These are phyloP conservation scores for Schizaphis graminum DNA, from an alignment of 2,888 invertebrate species.

Conservation along the genomic window DNA sequence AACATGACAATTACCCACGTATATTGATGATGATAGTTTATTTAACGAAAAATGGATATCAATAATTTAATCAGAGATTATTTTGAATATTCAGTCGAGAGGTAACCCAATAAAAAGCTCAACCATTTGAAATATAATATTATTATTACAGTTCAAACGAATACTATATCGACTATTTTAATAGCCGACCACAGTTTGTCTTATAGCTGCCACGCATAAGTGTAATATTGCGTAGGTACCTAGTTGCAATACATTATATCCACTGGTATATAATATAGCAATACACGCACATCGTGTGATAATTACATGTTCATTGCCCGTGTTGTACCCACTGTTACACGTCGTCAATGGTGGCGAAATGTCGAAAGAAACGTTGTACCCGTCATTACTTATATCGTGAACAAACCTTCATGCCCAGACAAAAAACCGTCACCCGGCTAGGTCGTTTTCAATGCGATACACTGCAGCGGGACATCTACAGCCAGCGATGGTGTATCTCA, in stretches of 20 bases:
- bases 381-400: background rate
- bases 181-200: background rate
- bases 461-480: background rate
- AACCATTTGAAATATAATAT: background rate
- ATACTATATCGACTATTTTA: background rate
- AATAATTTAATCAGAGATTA: background rate
- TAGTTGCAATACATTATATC: background rate
- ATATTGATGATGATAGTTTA: background rate
- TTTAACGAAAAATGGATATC: background rate
- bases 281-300: background rate
- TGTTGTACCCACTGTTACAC: background rate
- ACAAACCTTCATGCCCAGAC: background rate
- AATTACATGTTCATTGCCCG: background rate
- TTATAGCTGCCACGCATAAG: background rate
- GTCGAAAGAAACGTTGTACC: background rate
- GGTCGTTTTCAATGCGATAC: background rate
- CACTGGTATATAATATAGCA: background rate
- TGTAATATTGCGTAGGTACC: background rate
- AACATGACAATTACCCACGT: background rate
- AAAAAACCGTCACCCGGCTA: constrained; percentile 34
- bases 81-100: background rate
- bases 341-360: background rate
- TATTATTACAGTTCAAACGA: background rate
- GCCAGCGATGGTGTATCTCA: background rate
- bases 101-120: background rate